Conservation (phyloP, 2,113 vertebrate genomes). For the Scatophagus argus region DNA sequence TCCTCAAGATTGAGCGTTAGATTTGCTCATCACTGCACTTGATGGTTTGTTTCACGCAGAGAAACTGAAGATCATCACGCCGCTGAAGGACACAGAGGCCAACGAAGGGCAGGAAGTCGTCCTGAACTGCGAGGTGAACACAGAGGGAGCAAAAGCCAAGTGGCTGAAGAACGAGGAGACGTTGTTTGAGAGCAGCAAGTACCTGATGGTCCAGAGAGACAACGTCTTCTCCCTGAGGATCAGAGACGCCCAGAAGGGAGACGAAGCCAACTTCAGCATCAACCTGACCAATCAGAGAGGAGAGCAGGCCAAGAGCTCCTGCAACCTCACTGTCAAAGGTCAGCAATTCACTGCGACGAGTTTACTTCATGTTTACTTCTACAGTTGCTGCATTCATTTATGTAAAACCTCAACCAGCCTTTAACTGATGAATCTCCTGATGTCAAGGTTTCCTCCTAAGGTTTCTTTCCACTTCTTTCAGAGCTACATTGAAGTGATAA, state of each 20-base stretch:
- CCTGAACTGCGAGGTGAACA: conserved; percentile 97
- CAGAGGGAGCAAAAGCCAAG: conserved; percentile 96
- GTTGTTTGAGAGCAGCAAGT: conserved; percentile 96
- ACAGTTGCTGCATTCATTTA: too few relatives aligned
- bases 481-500: too few relatives aligned
- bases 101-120: conserved; percentile 92
- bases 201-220: conserved; percentile 93
- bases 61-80: conserved; percentile 94
- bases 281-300: conserved; percentile 92
- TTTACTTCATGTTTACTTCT: not conserved
- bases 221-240: conserved; percentile 95
- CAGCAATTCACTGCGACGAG: conserved; percentile 49
- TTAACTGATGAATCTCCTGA: too few relatives aligned
- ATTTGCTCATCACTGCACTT: not conserved
- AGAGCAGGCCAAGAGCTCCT: conserved; percentile 91
- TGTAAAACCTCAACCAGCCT: too few relatives aligned
- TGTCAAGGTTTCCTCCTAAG: too few relatives aligned
- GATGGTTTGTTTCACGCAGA: conserved; percentile 80
- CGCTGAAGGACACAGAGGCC: conserved; percentile 91
- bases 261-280: conserved; percentile 89
- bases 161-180: conserved; percentile 95
- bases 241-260: conserved; percentile 89
- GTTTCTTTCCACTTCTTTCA: too few relatives aligned
- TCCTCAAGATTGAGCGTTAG: too few relatives aligned
- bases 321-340: conserved; percentile 91